Conservation (phyloP, 2,113 vertebrate species). For the Smithornis capensis region DNA sequence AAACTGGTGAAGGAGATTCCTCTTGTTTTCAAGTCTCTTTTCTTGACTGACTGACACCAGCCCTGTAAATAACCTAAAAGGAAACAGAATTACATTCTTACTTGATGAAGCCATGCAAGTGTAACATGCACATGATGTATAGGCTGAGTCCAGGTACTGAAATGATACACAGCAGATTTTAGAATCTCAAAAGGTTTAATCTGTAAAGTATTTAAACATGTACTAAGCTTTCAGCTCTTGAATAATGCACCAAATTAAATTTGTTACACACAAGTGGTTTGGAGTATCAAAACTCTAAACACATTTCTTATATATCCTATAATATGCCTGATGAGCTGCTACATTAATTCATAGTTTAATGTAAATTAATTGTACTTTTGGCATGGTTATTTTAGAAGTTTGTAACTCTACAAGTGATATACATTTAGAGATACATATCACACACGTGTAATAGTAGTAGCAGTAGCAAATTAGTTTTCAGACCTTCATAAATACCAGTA, state of each 20-base stretch:
- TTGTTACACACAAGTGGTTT: background rate
- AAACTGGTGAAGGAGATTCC: background rate
- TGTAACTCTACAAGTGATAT: background rate
- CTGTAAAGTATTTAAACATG: background rate
- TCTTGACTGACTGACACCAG: background rate
- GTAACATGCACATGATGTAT: background rate
- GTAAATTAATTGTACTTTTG: background rate
- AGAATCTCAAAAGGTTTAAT: background rate
- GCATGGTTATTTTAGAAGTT: background rate
- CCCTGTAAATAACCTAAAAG: background rate
- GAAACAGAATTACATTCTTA: background rate
- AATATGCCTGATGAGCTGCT: background rate
- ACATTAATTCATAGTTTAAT: background rate
- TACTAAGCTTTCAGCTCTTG: constrained; percentile 3
- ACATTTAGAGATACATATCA: background rate
- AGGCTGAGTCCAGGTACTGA: background rate
- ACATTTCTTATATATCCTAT: background rate
- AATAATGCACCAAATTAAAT: background rate
- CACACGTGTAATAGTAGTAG: background rate
- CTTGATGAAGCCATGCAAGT: background rate
- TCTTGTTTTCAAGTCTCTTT: background rate
- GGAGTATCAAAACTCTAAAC: background rate
- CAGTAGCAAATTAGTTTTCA: background rate
- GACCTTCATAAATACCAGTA: background rate
- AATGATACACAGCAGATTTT: background rate